A percentile compares a stretch with the other conserved stretches of the same genome.
phyloP scores from a whole-genome alignment of 2,797 vertebrate genomes.

The Microhierax caerulescens region DNA sequence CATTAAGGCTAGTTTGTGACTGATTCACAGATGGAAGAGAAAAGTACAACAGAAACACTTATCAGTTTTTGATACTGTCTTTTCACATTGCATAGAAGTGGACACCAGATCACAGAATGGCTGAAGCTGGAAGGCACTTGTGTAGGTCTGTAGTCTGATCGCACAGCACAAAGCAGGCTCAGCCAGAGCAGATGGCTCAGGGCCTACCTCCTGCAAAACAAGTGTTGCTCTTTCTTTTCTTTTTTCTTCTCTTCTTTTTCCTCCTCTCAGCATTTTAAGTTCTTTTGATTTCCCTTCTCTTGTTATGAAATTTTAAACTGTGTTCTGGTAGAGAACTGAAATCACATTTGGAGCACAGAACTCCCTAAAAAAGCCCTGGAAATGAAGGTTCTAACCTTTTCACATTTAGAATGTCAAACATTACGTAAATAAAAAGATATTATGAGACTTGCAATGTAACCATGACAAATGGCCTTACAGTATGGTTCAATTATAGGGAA shows the following conservation, averaged over 20 bases:
- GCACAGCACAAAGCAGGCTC: background rate
- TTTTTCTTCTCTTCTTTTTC: rapidly evolving
- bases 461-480: background rate
- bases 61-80: background rate
- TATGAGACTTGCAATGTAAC: background rate
- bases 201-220: background rate
- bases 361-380: background rate
- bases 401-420: background rate
- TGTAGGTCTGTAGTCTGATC: background rate
- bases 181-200: background rate
- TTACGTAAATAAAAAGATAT: background rate
- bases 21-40: background rate
- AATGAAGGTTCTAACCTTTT: background rate
- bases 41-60: background rate
- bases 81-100: rapidly evolving
- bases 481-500: background rate
- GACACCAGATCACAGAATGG: background rate
- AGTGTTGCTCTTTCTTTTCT: background rate
- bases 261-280: background rate
- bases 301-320: background rate
- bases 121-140: background rate
- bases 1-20: background rate
- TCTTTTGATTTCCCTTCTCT: background rate
- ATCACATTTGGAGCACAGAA: background rate
- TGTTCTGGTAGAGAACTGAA: background rate